Evolutionary conservation across 2,797 vertebrate species (phyloP).

Genomic region (Hafferia zeledoni): DNA sequence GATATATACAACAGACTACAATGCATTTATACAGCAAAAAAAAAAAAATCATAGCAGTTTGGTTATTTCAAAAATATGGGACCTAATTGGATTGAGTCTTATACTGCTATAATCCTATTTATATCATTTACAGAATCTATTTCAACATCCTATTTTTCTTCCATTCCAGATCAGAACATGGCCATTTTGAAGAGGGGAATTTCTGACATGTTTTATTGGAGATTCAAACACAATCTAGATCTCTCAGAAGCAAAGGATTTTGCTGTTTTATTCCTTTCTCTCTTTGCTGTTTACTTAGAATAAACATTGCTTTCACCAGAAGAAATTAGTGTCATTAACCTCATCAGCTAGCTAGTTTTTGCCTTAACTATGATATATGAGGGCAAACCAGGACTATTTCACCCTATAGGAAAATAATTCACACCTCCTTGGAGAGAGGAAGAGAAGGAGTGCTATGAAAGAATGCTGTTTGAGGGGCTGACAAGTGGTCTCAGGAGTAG

Average conservation of each 20-base stretch:
- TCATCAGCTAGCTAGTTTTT: background rate
- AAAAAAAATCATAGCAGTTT: background rate
- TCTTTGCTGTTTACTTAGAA: background rate
- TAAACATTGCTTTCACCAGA: background rate
- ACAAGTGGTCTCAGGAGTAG: background rate
- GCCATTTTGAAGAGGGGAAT: background rate
- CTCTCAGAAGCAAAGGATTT: background rate
- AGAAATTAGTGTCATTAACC: background rate
- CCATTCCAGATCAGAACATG: background rate
- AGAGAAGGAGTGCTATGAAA: background rate
- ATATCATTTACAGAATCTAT: background rate
- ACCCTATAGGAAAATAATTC: background rate
- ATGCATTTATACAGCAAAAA: background rate
- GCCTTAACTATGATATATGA: background rate
- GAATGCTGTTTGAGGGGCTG: background rate
- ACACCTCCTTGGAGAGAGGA: background rate
- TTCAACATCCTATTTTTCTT: background rate
- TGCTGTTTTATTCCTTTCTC: background rate
- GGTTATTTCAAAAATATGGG: background rate
- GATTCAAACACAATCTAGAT: background rate
- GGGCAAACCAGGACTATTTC: background rate
- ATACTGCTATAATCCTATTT: background rate
- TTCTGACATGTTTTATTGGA: background rate
- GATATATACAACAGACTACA: background rate
- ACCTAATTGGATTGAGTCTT: background rate